Conservation (phyloP, 2,797 vertebrate genomes). For the Ibycter americanus region DNA sequence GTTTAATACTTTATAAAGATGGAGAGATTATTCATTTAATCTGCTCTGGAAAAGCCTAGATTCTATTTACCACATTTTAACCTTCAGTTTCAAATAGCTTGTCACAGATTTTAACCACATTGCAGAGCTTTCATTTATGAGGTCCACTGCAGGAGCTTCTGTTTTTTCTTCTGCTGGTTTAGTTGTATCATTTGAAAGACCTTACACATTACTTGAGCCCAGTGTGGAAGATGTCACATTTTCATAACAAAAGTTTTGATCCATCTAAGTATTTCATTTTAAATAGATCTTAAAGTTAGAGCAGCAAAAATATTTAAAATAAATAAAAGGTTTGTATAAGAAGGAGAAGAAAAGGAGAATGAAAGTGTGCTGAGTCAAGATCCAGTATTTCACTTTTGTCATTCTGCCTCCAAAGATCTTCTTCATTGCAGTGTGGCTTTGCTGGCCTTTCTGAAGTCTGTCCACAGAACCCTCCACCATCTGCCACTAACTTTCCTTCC, state of each 20-base stretch:
- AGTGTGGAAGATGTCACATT: neutral
- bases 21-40: neutral
- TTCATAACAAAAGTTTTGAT: neutral
- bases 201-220: neutral
- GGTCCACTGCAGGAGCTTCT: neutral
- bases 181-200: neutral
- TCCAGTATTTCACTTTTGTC: neutral
- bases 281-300: neutral
- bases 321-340: neutral
- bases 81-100: neutral
- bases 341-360: neutral
- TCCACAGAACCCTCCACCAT: neutral
- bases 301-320: neutral
- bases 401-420: neutral
- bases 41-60: neutral
- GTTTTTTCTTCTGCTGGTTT: neutral
- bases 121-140: neutral
- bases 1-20: neutral
- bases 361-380: neutral
- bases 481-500: constrained; percentile 32
- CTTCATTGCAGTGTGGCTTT: neutral
- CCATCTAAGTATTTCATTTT: neutral
- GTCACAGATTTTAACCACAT: neutral
- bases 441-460: neutral
- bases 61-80: neutral